phyloP scores from a whole-genome alignment of 2,888 invertebrate species.

The Sesia bembeciformis region DNA sequence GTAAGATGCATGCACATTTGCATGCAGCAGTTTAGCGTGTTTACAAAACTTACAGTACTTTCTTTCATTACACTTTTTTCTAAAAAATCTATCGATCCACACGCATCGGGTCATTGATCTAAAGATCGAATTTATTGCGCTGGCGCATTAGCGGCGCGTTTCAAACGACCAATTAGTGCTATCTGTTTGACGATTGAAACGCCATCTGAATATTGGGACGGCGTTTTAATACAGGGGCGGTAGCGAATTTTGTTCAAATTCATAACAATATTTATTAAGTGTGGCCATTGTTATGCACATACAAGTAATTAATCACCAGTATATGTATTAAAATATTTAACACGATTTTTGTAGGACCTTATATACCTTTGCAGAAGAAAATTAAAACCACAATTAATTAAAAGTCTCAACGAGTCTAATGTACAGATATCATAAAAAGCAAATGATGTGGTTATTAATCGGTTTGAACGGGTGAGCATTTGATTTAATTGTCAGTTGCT shows the following conservation, averaged over 20 bases:
- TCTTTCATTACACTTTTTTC: neutral
- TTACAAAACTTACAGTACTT: neutral
- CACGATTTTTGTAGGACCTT: no score
- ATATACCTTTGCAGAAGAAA: no score
- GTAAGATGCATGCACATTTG: neutral
- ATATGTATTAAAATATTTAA: no score
- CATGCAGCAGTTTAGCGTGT: neutral
- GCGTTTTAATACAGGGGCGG: slow-evolving; percentile 11
- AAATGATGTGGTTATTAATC: neutral
- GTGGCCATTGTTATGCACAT: no score
- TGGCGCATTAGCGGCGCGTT: slow-evolving; percentile 58
- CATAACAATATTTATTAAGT: no score
- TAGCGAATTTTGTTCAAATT: slow-evolving; percentile 3
- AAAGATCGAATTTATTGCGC: slow-evolving; percentile 37
- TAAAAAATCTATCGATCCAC: neutral
- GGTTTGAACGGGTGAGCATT: neutral
- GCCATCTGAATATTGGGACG: slow-evolving; percentile 23
- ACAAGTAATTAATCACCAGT: no score
- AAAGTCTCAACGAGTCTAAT: no score
- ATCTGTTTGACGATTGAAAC: slow-evolving; percentile 56
- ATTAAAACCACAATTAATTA: no score
- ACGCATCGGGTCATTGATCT: slow-evolving; percentile 25
- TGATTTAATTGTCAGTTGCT: neutral
- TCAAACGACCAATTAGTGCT: slow-evolving; percentile 65
- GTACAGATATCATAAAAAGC: no score